Evolutionary conservation across 2,797 vertebrate species (phyloP).

Genomic region (Phoxinus dragarum): DNA sequence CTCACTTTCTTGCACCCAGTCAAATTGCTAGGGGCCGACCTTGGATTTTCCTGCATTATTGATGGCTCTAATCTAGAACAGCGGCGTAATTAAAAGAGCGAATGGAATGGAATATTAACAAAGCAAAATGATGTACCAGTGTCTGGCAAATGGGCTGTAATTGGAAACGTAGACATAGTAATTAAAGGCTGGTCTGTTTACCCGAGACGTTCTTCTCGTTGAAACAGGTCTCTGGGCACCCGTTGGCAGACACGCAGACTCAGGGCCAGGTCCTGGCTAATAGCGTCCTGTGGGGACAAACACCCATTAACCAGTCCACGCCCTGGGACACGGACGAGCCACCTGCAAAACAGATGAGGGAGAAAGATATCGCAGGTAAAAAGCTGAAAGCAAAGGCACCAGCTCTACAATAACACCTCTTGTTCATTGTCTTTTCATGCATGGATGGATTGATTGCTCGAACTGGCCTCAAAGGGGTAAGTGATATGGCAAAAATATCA

Average conservation of each 20-base stretch:
- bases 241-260: slow-evolving; percentile 89
- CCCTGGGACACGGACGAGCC: slow-evolving; percentile 99
- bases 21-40: slow-evolving; percentile 58
- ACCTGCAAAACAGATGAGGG: slow-evolving; percentile 94
- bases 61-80: slow-evolving; percentile 62
- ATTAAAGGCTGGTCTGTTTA: slow-evolving; percentile 53
- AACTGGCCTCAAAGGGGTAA: neutral
- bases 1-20: slow-evolving; percentile 54
- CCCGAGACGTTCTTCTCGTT: slow-evolving; percentile 39
- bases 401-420: neutral
- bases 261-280: slow-evolving; percentile 89
- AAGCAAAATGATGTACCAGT: slow-evolving; percentile 58
- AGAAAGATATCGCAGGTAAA: slow-evolving; percentile 91
- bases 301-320: slow-evolving; percentile 97
- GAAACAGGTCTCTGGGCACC: slow-evolving; percentile 87
- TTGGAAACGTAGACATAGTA: slow-evolving; percentile 40
- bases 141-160: slow-evolving; percentile 51
- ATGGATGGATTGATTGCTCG: neutral
- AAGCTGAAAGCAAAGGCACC: neutral
- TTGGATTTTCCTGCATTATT: slow-evolving; percentile 63
- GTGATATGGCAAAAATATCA: too few species aligned
- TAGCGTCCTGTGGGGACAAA: slow-evolving; percentile 96
- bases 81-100: slow-evolving; percentile 60
- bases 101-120: slow-evolving; percentile 63
- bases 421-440: neutral